These are phyloP conservation scores for Eublepharis macularius DNA, from an alignment of 2,113 vertebrate genomes.

Conservation along the genomic window DNA sequence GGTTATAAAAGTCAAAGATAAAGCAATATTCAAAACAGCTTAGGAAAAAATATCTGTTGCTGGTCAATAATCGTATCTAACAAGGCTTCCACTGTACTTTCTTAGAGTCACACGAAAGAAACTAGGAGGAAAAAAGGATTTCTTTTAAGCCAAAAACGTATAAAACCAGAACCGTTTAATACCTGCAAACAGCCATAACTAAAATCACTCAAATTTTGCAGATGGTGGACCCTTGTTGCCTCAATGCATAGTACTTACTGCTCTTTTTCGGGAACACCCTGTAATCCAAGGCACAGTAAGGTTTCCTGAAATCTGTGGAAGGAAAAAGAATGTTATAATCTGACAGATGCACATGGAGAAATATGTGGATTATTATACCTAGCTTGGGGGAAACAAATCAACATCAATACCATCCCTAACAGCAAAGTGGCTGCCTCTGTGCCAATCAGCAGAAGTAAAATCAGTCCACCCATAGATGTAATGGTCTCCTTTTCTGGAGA, in stretches of 20 bases:
- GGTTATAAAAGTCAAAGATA: not conserved
- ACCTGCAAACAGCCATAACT: not conserved
- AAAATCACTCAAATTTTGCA: not conserved
- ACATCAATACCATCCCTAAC: not conserved
- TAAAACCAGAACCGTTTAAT: not conserved
- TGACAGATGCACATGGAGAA: constrained; percentile 39
- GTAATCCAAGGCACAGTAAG: constrained; percentile 93
- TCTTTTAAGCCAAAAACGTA: not conserved
- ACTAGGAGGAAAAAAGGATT: not conserved
- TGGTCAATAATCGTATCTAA: not conserved
- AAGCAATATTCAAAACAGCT: not conserved
- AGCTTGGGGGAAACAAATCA: not conserved
- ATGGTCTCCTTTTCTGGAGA: too few species aligned
- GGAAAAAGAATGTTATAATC: constrained; percentile 64
- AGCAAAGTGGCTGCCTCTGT: too few species aligned
- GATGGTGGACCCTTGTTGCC: constrained; percentile 27
- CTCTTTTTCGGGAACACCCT: constrained; percentile 96
- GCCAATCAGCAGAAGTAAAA: not conserved
- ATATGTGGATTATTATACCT: not conserved
- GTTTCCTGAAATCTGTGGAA: constrained; percentile 86
- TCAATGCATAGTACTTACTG: constrained; percentile 84
- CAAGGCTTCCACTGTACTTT: not conserved
- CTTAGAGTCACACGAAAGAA: not conserved
- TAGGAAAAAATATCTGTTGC: not conserved
- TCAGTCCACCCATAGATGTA: too few species aligned